Base-by-base conservation (phyloP, 2,113 vertebrate species). In the Podocnemis expansa region DNA sequence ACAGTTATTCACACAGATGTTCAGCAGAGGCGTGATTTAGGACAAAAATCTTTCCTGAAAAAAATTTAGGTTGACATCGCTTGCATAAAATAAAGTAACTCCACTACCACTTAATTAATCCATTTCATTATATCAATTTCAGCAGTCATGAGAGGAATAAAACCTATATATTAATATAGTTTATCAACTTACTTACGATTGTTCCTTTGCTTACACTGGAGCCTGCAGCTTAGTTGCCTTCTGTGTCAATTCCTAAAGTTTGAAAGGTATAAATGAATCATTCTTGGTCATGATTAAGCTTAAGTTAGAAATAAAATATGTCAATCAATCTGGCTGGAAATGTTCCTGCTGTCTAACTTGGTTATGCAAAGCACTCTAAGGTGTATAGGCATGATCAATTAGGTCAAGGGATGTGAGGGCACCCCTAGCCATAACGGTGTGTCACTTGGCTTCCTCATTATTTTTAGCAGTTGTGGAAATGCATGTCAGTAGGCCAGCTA, bases 291-390 rank as follows among this genome's bases (percentile, higher is more conserved):
- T 90, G 98, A 98, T 98, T 97, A 98, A 97, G 96, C 97, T 97
- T 97, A 98, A 97, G 90, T 98, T 98, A 97, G 97, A 98, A 98
- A 97, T 98, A 97, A 97, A 98, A 98, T 97, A 97, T 96, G 98
- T 98, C 98, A 98, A 96, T 98, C 98, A 98, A 97, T 97, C 91
- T 14, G 63, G 96, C 94, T 96, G 96, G 98, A 97, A 98, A 96
- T 95, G 90, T 94, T 97, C 92, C 95, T 91, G 97, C 98, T 98
- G 98, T 98, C 97, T 94, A 92, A 95, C 92, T 91, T 96, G 97
- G 98, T 98, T 98, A 98, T 98, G 98, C 97, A 98, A 98, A 98
- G 95, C 96, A 95, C 94, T 91, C 93, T 60, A 94, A 97, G 95
- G 98, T 97, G 96, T 97, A 95, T 94, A 94, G 97, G 97, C 96